A percentile compares a stretch with the other conserved stretches of the same genome.
phyloP scores from a whole-genome alignment of 2,113 vertebrate species.

The Pantherophis guttatus region DNA sequence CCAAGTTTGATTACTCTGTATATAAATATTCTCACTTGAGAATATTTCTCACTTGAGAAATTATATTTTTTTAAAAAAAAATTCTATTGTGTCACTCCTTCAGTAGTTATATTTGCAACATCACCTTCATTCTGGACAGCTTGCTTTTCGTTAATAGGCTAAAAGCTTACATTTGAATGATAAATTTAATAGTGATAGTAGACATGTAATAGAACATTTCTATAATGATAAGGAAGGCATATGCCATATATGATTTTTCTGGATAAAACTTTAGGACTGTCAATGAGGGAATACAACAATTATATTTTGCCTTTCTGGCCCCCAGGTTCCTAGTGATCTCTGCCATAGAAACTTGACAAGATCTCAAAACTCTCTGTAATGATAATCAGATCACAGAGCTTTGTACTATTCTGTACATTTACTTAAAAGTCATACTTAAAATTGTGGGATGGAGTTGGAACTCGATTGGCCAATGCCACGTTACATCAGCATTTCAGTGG shows the following conservation, averaged over 20 bases:
- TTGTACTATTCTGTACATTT: conserved; percentile 76
- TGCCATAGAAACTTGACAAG: conserved; percentile 68
- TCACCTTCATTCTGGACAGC: conserved; percentile 62
- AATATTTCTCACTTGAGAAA: conserved; percentile 15
- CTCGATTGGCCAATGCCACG: conserved; percentile 71
- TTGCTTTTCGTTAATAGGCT: conserved; percentile 60
- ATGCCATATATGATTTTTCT: background rate
- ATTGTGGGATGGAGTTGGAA: conserved; percentile 67
- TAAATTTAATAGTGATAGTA: background rate
- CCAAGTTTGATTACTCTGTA: conserved; percentile 48
- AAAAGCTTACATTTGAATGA: conserved; percentile 15
- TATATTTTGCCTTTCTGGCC: conserved; percentile 72
- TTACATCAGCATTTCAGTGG: conserved; percentile 76
- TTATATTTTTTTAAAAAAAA: conserved; percentile 53
- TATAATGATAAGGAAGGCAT: background rate
- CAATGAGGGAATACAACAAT: conserved; percentile 35
- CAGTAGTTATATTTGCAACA: conserved; percentile 68
- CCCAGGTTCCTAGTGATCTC: conserved; percentile 65
- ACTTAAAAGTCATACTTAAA: conserved; percentile 64
- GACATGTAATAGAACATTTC: background rate
- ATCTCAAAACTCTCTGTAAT: conserved; percentile 69
- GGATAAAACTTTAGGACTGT: background rate
- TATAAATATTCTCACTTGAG: conserved; percentile 21
- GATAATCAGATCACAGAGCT: conserved; percentile 70
- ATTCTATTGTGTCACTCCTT: conserved; percentile 47